Evolutionary conservation across 2,888 invertebrate genomes (phyloP).

Genomic region (Leptopilina syphax): DNA sequence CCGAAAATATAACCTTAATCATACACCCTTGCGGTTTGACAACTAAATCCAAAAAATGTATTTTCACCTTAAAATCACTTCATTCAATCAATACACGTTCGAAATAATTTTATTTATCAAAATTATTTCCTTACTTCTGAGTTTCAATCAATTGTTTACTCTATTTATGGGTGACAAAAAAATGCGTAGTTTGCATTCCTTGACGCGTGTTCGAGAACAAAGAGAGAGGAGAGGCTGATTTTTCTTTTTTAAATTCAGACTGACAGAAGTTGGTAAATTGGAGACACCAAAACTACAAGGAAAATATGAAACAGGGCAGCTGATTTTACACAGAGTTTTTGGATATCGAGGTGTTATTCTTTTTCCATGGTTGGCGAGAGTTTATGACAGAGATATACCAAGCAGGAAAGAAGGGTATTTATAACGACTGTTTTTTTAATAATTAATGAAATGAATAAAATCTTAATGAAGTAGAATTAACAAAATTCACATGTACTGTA

Average conservation of each 20-base stretch:
- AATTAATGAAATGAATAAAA: slow-evolving; percentile 50
- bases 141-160: not conserved
- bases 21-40: not conserved
- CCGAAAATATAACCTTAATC: slow-evolving; percentile 55
- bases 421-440: no score
- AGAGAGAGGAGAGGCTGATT: not conserved
- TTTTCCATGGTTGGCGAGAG: slow-evolving; percentile 97
- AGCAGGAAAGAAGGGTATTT: slow-evolving; percentile 81
- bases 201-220: not conserved
- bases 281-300: slow-evolving; percentile 91
- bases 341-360: slow-evolving; percentile 98
- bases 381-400: slow-evolving; percentile 94
- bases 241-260: slow-evolving; percentile 78
- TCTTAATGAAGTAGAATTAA: not conserved
- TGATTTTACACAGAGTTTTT: slow-evolving; percentile 97
- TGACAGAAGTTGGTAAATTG: slow-evolving; percentile 95
- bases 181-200: not conserved
- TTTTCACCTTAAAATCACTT: not conserved
- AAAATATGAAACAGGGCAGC: slow-evolving; percentile 96
- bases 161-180: not conserved
- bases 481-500: slow-evolving; percentile 28
- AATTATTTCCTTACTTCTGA: not conserved
- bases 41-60: not conserved
- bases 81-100: no score
- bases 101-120: no score